Evolutionary conservation across 2,888 invertebrate species (phyloP).

Genomic region (Vanessa cardui): DNA sequence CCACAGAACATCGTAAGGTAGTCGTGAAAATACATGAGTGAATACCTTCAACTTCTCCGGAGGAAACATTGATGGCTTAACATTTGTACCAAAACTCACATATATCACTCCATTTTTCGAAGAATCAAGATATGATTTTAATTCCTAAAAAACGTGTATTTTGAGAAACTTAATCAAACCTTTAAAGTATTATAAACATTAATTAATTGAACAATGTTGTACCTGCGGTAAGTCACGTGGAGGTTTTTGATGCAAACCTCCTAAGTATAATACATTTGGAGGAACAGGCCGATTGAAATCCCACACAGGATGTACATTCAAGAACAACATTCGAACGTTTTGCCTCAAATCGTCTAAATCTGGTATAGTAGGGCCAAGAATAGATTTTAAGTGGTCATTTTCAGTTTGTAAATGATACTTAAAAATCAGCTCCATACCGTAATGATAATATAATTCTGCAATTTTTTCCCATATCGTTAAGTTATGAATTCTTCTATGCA

Average conservation of each 20-base stretch:
- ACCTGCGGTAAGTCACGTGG: slow-evolving; percentile 27
- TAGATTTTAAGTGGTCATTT: background rate
- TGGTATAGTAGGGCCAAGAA: background rate
- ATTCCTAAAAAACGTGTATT: slow-evolving; percentile 43
- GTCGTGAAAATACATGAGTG: slow-evolving; percentile 50
- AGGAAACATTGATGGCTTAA: slow-evolving; percentile 50
- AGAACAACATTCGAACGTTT: background rate
- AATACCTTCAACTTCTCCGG: slow-evolving; percentile 43
- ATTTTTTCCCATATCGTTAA: slow-evolving; percentile 45
- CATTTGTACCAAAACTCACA: slow-evolving; percentile 62
- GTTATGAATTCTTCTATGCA: slow-evolving; percentile 41
- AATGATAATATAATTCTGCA: slow-evolving; percentile 34
- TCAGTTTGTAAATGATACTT: background rate
- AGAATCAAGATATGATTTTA: slow-evolving; percentile 43
- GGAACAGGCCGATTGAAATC: slow-evolving; percentile 54
- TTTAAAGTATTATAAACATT: too few species aligned
- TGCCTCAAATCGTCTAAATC: background rate
- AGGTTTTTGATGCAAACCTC: slow-evolving; percentile 17
- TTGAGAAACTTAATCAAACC: background rate
- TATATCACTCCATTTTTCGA: slow-evolving; percentile 59
- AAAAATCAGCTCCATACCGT: slow-evolving; percentile 35
- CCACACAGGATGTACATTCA: slow-evolving; percentile 1
- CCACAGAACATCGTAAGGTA: slow-evolving; percentile 59
- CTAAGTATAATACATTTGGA: slow-evolving; percentile 32
- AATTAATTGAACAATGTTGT: background rate